Conservation (phyloP, 35 echinoderm and acorn worm genomes). For the Anneissia japonica region DNA sequence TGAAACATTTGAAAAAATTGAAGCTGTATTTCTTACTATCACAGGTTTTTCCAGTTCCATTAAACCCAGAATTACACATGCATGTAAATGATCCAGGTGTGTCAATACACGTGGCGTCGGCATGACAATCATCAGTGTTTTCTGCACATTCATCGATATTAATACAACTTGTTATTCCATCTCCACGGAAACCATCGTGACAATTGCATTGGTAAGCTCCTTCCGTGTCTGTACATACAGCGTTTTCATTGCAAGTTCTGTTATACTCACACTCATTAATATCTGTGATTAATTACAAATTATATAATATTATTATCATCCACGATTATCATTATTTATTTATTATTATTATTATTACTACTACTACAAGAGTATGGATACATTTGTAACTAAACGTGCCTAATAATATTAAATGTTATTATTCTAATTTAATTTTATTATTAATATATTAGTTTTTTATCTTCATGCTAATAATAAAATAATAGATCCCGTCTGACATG, state of each 20-base stretch:
- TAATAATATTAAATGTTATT: no score
- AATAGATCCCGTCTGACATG: no score
- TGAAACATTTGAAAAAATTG: no score
- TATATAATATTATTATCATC: no score
- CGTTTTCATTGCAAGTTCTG: slow-evolving; percentile 38
- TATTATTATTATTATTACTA: no score
- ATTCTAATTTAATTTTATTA: no score
- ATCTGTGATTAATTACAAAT: no score
- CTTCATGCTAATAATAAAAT: no score
- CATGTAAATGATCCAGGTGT: slow-evolving; percentile 12
- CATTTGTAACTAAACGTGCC: no score
- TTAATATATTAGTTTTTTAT: no score
- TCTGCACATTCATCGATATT: background rate
- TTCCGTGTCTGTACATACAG: slow-evolving; percentile 44
- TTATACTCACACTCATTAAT: slow-evolving; percentile 61
- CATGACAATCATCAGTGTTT: slow-evolving; percentile 1
- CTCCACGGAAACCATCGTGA: slow-evolving; percentile 46
- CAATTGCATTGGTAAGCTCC: slow-evolving; percentile 64
- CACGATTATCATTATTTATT: no score
- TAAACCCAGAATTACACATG: background rate
- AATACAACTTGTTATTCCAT: slow-evolving; percentile 17
- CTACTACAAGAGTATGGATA: no score
- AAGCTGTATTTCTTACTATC: background rate
- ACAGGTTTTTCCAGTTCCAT: background rate
- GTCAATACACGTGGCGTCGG: slow-evolving; percentile 9